Base-by-base conservation (phyloP, 2,888 invertebrate species). In the Micoletzkya japonica region DNA sequence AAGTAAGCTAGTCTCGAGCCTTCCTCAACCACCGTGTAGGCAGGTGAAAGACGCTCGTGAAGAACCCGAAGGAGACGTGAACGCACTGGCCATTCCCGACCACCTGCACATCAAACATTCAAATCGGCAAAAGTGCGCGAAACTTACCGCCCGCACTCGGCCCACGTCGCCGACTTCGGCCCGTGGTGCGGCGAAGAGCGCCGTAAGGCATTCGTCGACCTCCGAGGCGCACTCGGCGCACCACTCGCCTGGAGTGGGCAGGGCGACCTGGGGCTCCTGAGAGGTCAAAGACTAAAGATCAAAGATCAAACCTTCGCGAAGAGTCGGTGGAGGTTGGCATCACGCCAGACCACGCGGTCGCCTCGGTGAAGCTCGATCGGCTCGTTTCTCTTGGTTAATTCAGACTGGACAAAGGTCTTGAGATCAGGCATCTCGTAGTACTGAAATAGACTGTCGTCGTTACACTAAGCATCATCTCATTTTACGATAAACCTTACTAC, bases 41-140 rank as follows among this genome's bases (percentile, higher is more conserved):
- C 24, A 66, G 64, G 32, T 66, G 64, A n/a, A 54, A 66, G 39
- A 7, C 44, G 2, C 54, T 26, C 2, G 32, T 28, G 64, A 66
- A 66, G 64, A 52, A 66, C 17, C 64, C 64, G 37, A 66, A 66
- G 37, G 64, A 66, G 26, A 66, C 64, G 54, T 36, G 28, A 26
- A 44, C 64, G 20, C 64, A 66, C 1, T 54, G 52, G 28, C 64
- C 64, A 54, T 66, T 66, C 2, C 64, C 64, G 37, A 52, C 52
- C n/a, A 66, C 39, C 64, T 66, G 64, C 2, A 54, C 52, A 52
- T 24, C 52, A 7, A 24, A 0, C 52, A 26, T 10, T 24, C 52
- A 24, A 52, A 24, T 52, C 1, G 52, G 52, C 24, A 7, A 17
- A 49, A 2, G 26, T 26, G 26, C 20, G 50, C 20, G 20, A 4